These are phyloP conservation scores for Spondyliosoma cantharus DNA, from an alignment of 2,797 vertebrate genomes.

Conservation along the genomic window DNA sequence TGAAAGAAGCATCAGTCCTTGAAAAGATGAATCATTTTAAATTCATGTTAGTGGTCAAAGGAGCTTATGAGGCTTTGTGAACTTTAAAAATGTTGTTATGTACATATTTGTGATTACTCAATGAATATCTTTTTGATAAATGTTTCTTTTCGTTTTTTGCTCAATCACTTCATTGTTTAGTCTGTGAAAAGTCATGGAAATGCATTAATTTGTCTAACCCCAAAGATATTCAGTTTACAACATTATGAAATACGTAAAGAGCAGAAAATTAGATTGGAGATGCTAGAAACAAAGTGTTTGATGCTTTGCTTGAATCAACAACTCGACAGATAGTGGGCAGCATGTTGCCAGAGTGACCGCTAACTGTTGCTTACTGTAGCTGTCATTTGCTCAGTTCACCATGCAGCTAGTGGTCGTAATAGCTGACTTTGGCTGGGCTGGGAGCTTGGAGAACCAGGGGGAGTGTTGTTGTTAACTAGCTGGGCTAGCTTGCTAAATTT, in stretches of 20 bases:
- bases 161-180: neutral
- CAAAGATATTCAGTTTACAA: neutral
- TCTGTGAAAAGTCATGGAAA: neutral
- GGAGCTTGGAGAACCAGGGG: too few species aligned
- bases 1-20: neutral
- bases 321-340: too few species aligned
- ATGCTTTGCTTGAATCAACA: neutral
- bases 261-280: neutral
- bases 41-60: neutral
- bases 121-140: neutral
- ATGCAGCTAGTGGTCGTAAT: too few species aligned
- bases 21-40: neutral
- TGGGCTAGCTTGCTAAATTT: too few species aligned
- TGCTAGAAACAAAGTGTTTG: neutral
- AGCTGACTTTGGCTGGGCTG: too few species aligned
- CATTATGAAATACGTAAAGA: neutral
- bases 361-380: too few species aligned
- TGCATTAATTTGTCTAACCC: neutral
- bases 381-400: too few species aligned
- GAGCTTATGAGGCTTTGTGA: neutral
- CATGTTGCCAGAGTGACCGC: too few species aligned
- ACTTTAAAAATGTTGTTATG: neutral
- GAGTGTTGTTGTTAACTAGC: too few species aligned
- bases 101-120: neutral
- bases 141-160: neutral